phyloP scores from a whole-genome alignment of 2,113 vertebrate species.

The Vimba vimba region DNA sequence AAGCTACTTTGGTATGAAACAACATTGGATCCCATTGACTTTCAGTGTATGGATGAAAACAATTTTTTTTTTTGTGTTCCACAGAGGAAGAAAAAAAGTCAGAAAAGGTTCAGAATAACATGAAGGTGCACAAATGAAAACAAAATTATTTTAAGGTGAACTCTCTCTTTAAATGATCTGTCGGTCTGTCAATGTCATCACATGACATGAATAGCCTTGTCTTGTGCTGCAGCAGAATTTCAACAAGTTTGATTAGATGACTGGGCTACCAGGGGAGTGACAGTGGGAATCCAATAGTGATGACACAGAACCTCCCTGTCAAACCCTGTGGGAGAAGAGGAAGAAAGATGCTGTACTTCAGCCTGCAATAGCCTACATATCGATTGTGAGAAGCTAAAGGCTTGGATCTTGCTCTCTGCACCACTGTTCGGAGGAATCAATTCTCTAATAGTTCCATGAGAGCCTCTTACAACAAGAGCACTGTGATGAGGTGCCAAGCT shows the following conservation, averaged over 20 bases:
- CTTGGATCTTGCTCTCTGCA: conserved; percentile 50
- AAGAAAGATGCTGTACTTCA: conserved; percentile 38
- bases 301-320: not conserved
- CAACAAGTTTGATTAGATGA: conserved; percentile 18
- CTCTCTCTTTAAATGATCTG: not conserved
- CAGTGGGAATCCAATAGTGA: conserved; percentile 9
- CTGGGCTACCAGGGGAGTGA: conserved; percentile 13
- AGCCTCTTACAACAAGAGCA: conserved; percentile 42
- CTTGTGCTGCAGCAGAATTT: conserved; percentile 6
- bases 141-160: not conserved
- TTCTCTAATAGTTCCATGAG: conserved; percentile 41
- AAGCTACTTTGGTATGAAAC: no score
- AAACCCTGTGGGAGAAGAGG: conserved; percentile 9
- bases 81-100: no score
- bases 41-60: no score
- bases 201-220: not conserved
- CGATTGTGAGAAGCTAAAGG: conserved; percentile 36
- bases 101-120: not conserved
- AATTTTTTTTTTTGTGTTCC: not conserved
- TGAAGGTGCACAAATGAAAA: not conserved
- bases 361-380: conserved; percentile 39
- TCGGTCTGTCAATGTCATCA: not conserved
- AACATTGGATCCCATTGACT: no score
- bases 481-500: conserved; percentile 34
- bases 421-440: conserved; percentile 48